These are phyloP conservation scores for Rotaria macrura DNA, from an alignment of 2,888 invertebrate genomes.

Conservation along the genomic window DNA sequence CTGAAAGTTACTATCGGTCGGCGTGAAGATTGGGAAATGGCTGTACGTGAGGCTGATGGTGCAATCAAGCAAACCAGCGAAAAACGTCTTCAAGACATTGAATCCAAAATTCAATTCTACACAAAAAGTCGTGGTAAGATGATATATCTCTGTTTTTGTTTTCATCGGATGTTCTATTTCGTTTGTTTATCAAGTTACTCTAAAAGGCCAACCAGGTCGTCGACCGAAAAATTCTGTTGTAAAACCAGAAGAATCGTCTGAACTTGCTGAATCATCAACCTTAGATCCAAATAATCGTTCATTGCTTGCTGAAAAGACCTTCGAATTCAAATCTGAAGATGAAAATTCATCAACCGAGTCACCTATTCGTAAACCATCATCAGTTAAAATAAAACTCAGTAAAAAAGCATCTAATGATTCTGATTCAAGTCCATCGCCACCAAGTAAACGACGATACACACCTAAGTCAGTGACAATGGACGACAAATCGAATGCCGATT, in stretches of 20 bases:
- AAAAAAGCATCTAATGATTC: background rate
- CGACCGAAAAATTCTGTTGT: background rate
- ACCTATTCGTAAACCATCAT: background rate
- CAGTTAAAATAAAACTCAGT: background rate
- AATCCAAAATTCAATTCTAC: background rate
- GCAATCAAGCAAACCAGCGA: background rate
- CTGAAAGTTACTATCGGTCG: background rate
- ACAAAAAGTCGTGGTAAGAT: background rate
- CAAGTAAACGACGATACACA: background rate
- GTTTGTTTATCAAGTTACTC: background rate
- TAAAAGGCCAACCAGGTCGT: background rate
- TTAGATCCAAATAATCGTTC: background rate
- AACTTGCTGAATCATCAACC: background rate
- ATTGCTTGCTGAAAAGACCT: conserved; percentile 1
- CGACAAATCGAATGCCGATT: too few relatives aligned
- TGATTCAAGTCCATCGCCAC: background rate
- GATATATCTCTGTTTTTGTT: too few relatives aligned
- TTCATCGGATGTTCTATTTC: too few relatives aligned
- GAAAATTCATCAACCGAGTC: background rate
- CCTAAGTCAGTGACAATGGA: background rate
- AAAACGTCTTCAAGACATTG: background rate
- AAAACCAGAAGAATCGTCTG: background rate
- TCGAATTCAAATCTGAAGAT: background rate
- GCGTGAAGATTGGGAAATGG: conserved; percentile 13
- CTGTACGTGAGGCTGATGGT: background rate